Conservation (phyloP, 37 sponge, comb jelly and placozoan species). For the Petrosia ficiformis region DNA sequence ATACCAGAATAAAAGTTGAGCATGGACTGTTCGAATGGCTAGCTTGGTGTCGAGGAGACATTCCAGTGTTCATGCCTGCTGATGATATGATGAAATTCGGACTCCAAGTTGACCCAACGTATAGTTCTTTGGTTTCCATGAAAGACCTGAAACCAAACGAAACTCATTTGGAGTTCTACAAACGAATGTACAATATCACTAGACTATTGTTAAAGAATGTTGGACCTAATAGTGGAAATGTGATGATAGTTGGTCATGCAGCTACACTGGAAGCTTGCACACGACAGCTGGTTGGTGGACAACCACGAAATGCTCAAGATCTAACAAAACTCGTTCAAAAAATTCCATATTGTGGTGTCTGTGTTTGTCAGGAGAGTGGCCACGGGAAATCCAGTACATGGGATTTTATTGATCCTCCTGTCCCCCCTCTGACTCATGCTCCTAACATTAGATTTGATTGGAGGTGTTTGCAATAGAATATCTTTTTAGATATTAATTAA, state of each 20-base stretch:
- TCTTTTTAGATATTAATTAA: too few relatives aligned
- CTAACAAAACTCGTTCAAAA: conserved; percentile 88
- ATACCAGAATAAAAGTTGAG: conserved; percentile 65
- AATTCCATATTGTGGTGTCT: conserved; percentile 85
- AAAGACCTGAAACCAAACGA: conserved; percentile 78
- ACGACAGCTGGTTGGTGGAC: conserved; percentile 73
- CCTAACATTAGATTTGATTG: conserved; percentile 93
- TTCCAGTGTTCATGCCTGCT: conserved; percentile 73
- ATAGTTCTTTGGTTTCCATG: conserved; percentile 64
- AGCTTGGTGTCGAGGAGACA: conserved; percentile 79
- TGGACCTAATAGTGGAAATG: conserved; percentile 40
- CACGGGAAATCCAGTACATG: conserved; percentile 59
- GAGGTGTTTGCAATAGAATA: conserved; percentile 60
- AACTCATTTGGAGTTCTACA: conserved; percentile 76
- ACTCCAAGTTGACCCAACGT: conserved; percentile 62
- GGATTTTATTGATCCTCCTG: conserved; percentile 83
- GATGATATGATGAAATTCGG: conserved; percentile 68
- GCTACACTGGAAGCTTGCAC: conserved; percentile 87
- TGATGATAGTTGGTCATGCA: conserved; percentile 88
- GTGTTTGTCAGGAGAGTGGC: conserved; percentile 77
- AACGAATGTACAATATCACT: conserved; percentile 76
- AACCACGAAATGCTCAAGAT: conserved; percentile 76
- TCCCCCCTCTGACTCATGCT: conserved; percentile 87
- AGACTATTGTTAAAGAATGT: conserved; percentile 56
- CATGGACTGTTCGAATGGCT: conserved; percentile 94